These are phyloP conservation scores for Pachyseris speciosa DNA, from an alignment of 64 coral and sea anemone genomes.

Conservation along the genomic window DNA sequence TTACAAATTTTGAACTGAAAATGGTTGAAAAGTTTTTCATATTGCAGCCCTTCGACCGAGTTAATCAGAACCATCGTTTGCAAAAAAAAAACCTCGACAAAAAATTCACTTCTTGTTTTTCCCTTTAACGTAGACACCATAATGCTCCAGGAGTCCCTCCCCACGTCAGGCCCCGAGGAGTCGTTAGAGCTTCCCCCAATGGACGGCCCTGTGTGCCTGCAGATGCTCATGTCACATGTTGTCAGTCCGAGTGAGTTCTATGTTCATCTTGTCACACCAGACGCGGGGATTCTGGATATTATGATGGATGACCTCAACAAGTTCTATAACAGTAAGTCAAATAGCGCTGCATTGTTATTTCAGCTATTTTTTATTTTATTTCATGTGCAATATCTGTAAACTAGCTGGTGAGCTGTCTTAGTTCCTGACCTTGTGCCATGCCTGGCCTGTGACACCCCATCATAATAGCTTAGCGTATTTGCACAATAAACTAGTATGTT, in stretches of 20 bases:
- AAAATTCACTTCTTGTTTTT: neutral
- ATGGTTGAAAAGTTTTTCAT: too few relatives aligned
- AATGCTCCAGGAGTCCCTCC: neutral
- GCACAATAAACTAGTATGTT: too few relatives aligned
- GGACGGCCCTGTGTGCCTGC: constrained; percentile 45
- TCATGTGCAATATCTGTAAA: too few relatives aligned
- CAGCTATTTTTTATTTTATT: too few relatives aligned
- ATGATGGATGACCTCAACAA: constrained; percentile 80
- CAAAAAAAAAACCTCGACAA: too few relatives aligned
- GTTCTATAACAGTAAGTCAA: constrained; percentile 46
- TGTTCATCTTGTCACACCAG: constrained; percentile 92
- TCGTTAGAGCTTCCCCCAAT: constrained; percentile 31
- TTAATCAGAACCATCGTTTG: too few relatives aligned
- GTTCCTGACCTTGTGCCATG: too few relatives aligned
- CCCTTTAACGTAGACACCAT: neutral
- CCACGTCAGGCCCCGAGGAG: neutral
- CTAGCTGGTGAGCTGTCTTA: too few relatives aligned
- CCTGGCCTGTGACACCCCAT: too few relatives aligned
- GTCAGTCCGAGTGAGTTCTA: constrained; percentile 90
- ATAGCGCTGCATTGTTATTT: neutral
- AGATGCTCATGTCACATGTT: constrained; percentile 86
- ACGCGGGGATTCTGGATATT: constrained; percentile 73
- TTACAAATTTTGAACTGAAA: too few relatives aligned
- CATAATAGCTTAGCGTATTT: too few relatives aligned
- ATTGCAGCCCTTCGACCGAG: too few relatives aligned